phyloP scores from a whole-genome alignment of 2,113 vertebrate genomes.

The Salvelinus alpinus region DNA sequence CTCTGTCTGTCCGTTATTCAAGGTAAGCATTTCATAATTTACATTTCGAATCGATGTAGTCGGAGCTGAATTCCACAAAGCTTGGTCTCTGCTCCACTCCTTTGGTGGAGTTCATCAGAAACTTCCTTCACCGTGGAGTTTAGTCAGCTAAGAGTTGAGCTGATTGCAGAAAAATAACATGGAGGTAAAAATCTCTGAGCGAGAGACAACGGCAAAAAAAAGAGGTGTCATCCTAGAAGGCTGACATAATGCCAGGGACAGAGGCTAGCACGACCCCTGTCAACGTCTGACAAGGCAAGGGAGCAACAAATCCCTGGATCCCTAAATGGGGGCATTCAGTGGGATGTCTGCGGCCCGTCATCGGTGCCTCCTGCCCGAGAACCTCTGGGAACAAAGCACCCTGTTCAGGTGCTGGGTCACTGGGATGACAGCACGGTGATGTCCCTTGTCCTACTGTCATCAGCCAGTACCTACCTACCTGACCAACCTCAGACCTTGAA shows the following conservation, averaged over 20 bases:
- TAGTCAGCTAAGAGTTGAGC: not conserved
- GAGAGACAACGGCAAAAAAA: not conserved
- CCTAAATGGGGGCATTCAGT: conserved; percentile 57
- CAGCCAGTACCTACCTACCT: conserved; percentile 4
- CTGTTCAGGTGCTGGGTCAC: conserved; percentile 27
- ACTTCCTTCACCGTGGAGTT: too few species aligned
- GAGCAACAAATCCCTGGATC: conserved; percentile 19
- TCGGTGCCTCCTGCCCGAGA: conserved; percentile 39
- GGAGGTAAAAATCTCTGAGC: not conserved
- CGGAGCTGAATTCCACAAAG: too few species aligned
- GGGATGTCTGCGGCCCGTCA: conserved; percentile 23
- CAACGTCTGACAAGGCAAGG: conserved; percentile 12
- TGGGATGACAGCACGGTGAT: conserved; percentile 33
- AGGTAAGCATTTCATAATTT: too few species aligned
- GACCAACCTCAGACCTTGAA: too few species aligned
- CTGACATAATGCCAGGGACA: conserved; percentile 30
- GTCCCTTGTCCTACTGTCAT: conserved; percentile 27
- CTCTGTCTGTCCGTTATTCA: too few species aligned
- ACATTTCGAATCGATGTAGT: too few species aligned
- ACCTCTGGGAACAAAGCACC: conserved; percentile 48
- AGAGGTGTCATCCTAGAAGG: conserved; percentile 25
- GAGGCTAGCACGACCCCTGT: conserved; percentile 20
- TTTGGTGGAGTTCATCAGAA: too few species aligned
- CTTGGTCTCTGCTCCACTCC: too few species aligned
- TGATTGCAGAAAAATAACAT: not conserved